Percentiles rank a stretch among this genome's conserved stretches.
These are phyloP conservation scores for Eucera pruinosa DNA, from an alignment of 2,888 invertebrate genomes.

Conservation along the genomic window DNA sequence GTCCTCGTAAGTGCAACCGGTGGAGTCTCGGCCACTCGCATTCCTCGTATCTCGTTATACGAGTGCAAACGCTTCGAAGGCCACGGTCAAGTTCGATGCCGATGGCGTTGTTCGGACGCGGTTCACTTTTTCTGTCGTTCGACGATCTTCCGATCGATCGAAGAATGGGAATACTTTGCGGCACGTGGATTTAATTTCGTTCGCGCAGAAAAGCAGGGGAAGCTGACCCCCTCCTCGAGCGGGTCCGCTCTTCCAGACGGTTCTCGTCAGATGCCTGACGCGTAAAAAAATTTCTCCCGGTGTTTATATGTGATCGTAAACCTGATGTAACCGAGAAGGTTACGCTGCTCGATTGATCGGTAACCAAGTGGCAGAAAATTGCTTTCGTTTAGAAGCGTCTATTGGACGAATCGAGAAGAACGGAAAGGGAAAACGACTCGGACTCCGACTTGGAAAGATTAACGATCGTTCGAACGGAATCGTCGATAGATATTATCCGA, in stretches of 20 bases:
- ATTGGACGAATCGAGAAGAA: neutral
- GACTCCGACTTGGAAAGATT: neutral
- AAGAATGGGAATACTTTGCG: conserved; percentile 58
- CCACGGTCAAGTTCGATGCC: conserved; percentile 74
- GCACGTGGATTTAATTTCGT: conserved; percentile 69
- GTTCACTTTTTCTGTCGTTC: conserved; percentile 59
- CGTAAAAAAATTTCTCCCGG: conserved; percentile 16
- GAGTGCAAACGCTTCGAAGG: conserved; percentile 67
- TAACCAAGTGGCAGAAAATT: neutral
- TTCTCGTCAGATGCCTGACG: conserved; percentile 23
- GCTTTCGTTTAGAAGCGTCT: neutral
- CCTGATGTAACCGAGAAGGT: conserved; percentile 22
- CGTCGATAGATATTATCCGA: conserved; percentile 16
- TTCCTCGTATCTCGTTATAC: conserved; percentile 74
- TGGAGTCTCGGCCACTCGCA: conserved; percentile 65
- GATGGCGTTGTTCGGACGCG: conserved; percentile 61
- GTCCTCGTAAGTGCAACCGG: conserved; percentile 62
- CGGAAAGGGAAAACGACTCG: neutral
- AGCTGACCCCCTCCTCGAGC: neutral
- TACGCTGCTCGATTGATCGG: neutral
- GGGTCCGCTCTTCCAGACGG: conserved; percentile 11
- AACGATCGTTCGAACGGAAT: conserved; percentile 1
- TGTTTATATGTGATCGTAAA: conserved; percentile 26
- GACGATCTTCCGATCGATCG: conserved; percentile 53
- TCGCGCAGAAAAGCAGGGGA: conserved; percentile 33